Base-by-base conservation (phyloP, 2,113 vertebrate genomes). In the Alethe castanea region DNA sequence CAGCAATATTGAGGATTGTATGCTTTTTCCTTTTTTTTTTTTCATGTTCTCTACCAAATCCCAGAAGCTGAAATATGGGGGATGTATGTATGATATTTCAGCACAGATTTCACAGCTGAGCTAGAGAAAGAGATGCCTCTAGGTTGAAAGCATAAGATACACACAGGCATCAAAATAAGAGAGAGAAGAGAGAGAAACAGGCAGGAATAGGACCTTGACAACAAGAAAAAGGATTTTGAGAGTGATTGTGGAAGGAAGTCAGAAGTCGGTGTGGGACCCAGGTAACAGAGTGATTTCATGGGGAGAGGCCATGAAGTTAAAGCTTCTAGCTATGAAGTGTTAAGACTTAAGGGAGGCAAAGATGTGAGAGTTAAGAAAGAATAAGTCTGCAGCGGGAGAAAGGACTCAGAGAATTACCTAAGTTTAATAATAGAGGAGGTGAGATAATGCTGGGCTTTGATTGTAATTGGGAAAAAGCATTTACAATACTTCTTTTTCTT, bases 401-500 rank as follows among this genome's bases (percentile, higher is more conserved):
- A 73, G 14, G 9, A 86, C 56, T 93, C 82, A 60, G 82, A 81
- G 74, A 59, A 45, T 92, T 88, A 92, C 82, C 35, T 85, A 92
- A 88, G 79, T 90, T 93, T 93, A 96, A 94, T 71, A 83, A 90
- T 26, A 92, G 33, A 19, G 88, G 82, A 95, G 47, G 82, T 57
- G n/a, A 95, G 15, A 14, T 79, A 72, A 56, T 91, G 61, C 57
- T 67, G 28, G 36, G 18, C 78, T 94, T 93, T 60, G 35, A 82
- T 31, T 79, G 50, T 14, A 87, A 57, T 72, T 73, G 76, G 81
- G 79, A 92, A 86, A 92, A 92, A 86, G 20, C 62, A 81, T 54
- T 83, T 29, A 70, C 23, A 88, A 40, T 83, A 56, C 17, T 54
- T 8, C 6, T 74, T 89, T 94, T 78, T 53, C 25, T 12, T 93